Evolutionary conservation across 92 coral and sea anemone species (phyloP), one percentile per base, ranked within the genome.

Genomic region (Metridium senile): DNA sequence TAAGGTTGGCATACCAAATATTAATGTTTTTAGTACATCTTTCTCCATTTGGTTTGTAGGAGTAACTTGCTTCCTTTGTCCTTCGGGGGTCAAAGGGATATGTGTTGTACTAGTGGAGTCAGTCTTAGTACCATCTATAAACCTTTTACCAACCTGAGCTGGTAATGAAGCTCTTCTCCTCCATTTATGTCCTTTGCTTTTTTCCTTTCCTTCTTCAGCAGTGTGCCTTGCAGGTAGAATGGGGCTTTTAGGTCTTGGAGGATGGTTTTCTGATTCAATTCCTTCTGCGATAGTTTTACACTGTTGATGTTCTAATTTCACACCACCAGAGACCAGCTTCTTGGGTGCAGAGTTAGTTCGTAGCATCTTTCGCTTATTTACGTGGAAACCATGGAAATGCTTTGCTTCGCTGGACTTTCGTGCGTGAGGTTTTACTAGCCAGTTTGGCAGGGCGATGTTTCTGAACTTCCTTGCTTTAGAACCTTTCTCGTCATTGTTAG

Each of bases 301-400:
- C 1, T 73, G 54, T 34, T 57, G 78, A 0, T 58, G 53, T 23
- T 33, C 58, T n/a, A 57, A n/a, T 21, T 53, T 72, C 43, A 31
- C 68, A n/a, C 43, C 69, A 26, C 66, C 66, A 2, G 76, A 62
- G 4, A 87, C 82, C 23, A 91, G 87, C 1, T 93, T 66, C 73
- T 91, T 91, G 0, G 97, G 97, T 43, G 97, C 97, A 31, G 97
- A 91, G 58, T 91, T 75, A 2, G 91, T 81, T 1, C 97, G 84
- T 26, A 82, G 35, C 52, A 91, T 83, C 62, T 89, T 68, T 23
- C 54, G 76, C 62, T 87, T 87, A 3, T 76, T 77, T 1, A 54
- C 1, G 21, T 63, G 69, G 1, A 30, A 63, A 8, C 84, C 77
- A 11, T 49, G 54, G 26, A 75, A 39, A 46, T 75, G 81, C 43